Conservation (phyloP, 2,888 invertebrate species). For the Rhorus exstirpatorius region DNA sequence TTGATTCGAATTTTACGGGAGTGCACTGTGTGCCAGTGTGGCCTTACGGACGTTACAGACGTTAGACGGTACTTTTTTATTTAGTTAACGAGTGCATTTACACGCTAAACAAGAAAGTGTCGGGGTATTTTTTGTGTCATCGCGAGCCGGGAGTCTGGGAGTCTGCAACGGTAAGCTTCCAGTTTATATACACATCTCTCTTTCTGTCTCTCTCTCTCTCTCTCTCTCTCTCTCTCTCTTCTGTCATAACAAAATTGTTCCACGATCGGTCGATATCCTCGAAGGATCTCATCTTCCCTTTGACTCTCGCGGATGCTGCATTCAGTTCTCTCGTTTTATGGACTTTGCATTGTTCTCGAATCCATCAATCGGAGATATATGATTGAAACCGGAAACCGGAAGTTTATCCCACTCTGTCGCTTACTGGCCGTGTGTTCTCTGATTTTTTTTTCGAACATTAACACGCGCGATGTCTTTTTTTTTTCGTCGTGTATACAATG, state of each 20-base stretch:
- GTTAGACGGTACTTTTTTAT: constrained; percentile 10
- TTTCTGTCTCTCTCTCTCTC: constrained; percentile 36
- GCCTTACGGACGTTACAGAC: constrained; percentile 45
- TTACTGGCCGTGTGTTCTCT: not conserved
- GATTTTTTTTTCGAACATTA: not conserved
- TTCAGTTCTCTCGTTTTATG: constrained; percentile 22
- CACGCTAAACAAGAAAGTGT: constrained; percentile 6
- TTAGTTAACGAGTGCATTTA: constrained; percentile 16
- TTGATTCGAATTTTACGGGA: constrained; percentile 69
- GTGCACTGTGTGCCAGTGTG: constrained; percentile 52
- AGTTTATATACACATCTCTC: no score
- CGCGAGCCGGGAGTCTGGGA: constrained; percentile 46
- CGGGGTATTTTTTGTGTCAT: constrained; percentile 43
- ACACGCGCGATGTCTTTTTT: constrained; percentile 7
- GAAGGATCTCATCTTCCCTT: constrained; percentile 55
- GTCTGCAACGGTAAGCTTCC: constrained; percentile 48
- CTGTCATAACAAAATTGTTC: constrained; percentile 65
- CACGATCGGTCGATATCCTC: constrained; percentile 70
- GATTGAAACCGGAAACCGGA: not conserved
- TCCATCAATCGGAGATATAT: not conserved
- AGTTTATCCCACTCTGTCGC: not conserved
- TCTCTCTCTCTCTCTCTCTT: constrained; percentile 29
- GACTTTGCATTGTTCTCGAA: not conserved
- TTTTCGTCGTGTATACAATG: not conserved
- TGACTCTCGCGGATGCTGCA: constrained; percentile 55